Base-by-base conservation (phyloP, 2,888 invertebrate genomes). In the Sipha maydis region DNA sequence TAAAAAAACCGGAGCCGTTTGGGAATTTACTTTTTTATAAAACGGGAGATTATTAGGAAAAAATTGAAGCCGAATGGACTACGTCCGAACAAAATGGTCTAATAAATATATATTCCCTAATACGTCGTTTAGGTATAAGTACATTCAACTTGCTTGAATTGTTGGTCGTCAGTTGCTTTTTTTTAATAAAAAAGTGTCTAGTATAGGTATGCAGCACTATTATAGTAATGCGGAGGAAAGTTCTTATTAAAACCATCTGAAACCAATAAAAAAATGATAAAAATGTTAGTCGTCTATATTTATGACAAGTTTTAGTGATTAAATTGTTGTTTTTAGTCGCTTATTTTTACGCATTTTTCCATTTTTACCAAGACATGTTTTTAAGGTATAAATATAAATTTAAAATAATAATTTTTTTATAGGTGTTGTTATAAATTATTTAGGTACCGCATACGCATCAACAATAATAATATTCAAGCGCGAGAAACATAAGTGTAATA, bases 241-340 rank as follows among this genome's bases (percentile, higher is more conserved):
- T 78, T 67, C 41, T 67, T 67, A 80, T 67, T 80, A 67, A 82
- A 82, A 69, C 21, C 21, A 48, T 31, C 21, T 28, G 41, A 3
- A 19, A 69, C 69, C 19, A 69, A 69, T 82, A 82, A 82, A 82
- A 82, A 11, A 11, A n/a, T 21, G 5, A 82, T 69, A 28, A 41
- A 82, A 41, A 82, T 82, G 41, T 48, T 11, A 69, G 67, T 80
- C 38, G 38, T 69, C 31, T 69, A 69, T 69, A 69, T 69, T 82
- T 82, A 69, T 21, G 69, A 82, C 28, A 21, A 48, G 69, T 82
- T 82, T 82, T 82, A 82, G n/a, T 82, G 21, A 82, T 69, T 41
- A 41, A 82, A 31, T 48, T 69, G 82, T 67, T n/a, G 80, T 80
- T 41, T 82, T 67, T 1, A 69, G 28, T 21, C 41, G 9, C 69